phyloP scores from a whole-genome alignment of 2,113 vertebrate species.

The Leptocoma aspasia region DNA sequence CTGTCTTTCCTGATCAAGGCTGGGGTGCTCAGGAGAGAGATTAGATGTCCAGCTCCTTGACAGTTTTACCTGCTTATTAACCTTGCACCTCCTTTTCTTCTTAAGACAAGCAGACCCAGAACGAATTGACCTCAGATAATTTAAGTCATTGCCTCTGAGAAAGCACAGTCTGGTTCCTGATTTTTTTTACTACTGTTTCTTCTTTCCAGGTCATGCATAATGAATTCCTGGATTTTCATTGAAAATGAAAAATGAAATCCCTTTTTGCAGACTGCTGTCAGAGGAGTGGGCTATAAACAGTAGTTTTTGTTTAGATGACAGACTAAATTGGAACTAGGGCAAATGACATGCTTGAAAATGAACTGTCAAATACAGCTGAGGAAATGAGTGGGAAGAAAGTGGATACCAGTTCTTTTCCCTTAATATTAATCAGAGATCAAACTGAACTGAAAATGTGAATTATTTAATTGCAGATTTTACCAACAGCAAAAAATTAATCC shows the following conservation, averaged over 20 bases:
- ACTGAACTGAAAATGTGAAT: background rate
- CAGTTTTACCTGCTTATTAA: background rate
- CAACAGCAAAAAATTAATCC: background rate
- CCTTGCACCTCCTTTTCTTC: background rate
- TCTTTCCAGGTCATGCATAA: background rate
- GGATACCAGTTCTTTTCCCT: background rate
- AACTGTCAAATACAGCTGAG: background rate
- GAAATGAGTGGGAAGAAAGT: background rate
- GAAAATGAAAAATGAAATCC: background rate
- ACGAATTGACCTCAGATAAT: background rate
- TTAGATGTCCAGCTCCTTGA: background rate
- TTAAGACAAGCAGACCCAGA: background rate
- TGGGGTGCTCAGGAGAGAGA: background rate
- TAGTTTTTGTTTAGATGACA: background rate
- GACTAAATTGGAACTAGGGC: background rate
- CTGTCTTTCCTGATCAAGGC: background rate
- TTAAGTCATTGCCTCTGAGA: background rate
- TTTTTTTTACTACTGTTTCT: background rate
- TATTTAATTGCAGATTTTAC: background rate
- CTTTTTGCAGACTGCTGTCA: background rate
- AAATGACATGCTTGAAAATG: background rate
- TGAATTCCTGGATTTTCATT: background rate
- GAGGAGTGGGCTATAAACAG: background rate
- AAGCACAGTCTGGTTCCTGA: background rate
- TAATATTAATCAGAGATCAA: constrained; percentile 9